These are phyloP conservation scores for Dolichotis patagonum DNA, from an alignment of 2,113 vertebrate species.

Conservation along the genomic window DNA sequence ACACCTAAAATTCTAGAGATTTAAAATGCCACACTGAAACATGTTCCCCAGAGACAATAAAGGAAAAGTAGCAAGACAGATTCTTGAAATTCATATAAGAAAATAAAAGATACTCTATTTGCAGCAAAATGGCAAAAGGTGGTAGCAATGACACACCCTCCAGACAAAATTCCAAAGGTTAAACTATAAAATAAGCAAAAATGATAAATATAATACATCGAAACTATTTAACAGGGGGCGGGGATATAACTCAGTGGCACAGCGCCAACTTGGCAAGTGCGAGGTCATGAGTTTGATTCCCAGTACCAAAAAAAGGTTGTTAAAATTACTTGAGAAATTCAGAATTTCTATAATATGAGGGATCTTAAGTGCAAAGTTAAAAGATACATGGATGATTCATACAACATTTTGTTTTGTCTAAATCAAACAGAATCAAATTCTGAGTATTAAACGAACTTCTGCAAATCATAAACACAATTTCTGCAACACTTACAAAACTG, in stretches of 20 bases:
- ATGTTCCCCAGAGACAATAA: neutral
- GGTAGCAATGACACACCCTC: neutral
- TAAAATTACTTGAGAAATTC: neutral
- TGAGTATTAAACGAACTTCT: neutral
- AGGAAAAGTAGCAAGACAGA: neutral
- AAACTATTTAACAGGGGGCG: neutral
- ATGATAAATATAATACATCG: neutral
- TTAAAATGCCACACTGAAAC: neutral
- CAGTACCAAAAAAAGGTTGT: no score
- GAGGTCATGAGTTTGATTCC: no score
- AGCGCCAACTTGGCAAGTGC: no score
- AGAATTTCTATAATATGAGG: neutral
- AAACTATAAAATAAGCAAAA: neutral
- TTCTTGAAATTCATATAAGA: neutral
- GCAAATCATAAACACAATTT: neutral
- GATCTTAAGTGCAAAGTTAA: neutral
- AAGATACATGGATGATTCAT: neutral
- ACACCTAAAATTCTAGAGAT: neutral
- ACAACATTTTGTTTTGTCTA: neutral
- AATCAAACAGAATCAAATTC: neutral
- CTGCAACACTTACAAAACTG: neutral
- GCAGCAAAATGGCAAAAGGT: neutral
- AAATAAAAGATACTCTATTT: neutral
- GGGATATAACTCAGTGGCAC: no score
- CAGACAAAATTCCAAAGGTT: neutral